Conservation (phyloP, 2,888 invertebrate species). For the Xanthia icteritia region DNA sequence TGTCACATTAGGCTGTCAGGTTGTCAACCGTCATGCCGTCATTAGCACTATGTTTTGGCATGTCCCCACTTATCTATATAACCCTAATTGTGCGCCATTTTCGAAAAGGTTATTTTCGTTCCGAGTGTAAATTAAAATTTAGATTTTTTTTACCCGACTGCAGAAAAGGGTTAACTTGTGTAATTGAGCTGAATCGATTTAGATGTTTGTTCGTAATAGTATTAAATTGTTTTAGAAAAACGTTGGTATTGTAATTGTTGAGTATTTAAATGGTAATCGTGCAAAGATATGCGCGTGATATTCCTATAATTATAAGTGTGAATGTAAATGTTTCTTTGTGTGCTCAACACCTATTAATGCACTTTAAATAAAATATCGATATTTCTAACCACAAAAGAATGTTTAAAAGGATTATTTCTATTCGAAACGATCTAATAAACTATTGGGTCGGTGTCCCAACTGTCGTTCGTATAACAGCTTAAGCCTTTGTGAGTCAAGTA, state of each 20-base stretch:
- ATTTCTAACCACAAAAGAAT: conserved; percentile 5
- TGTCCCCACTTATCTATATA: conserved; percentile 64
- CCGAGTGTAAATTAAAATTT: conserved; percentile 24
- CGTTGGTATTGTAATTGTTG: conserved; percentile 36
- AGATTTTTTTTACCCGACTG: background rate
- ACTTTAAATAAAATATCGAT: conserved; percentile 47
- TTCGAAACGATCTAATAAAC: conserved; percentile 41
- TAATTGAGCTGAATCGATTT: conserved; percentile 43
- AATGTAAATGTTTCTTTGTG: conserved; percentile 33
- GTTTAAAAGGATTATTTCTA: conserved; percentile 41
- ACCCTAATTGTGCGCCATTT: conserved; percentile 61
- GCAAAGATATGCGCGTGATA: conserved; percentile 42
- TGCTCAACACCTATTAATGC: conserved; percentile 53
- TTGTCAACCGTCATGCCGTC: conserved; percentile 67
- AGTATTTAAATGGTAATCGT: conserved; percentile 25
- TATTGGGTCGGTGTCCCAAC: conserved; percentile 14
- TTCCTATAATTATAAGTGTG: conserved; percentile 28
- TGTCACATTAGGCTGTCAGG: conserved; percentile 77
- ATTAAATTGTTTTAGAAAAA: conserved; percentile 22
- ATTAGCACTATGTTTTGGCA: conserved; percentile 67
- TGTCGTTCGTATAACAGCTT: conserved; percentile 6
- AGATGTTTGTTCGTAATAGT: conserved; percentile 25
- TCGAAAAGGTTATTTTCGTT: conserved; percentile 51
- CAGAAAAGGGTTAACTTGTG: conserved; percentile 14
- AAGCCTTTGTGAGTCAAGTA: conserved; percentile 1